Evolutionary conservation across 1,140 invertebrate species (phyloP).

Genomic region (Papilio glaucus): DNA sequence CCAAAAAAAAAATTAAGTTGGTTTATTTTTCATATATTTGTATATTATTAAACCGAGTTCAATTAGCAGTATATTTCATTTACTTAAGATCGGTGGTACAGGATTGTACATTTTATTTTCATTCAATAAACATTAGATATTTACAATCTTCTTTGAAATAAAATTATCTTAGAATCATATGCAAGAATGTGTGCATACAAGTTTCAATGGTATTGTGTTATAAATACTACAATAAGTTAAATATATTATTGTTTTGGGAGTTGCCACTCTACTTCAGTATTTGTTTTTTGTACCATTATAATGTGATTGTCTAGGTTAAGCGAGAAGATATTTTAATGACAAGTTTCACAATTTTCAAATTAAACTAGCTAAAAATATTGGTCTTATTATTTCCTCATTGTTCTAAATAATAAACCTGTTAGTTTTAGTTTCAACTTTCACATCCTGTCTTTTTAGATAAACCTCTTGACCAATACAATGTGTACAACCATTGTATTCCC

Average conservation of each 20-base stretch:
- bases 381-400: slow-evolving; percentile 50
- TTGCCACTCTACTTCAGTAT: slow-evolving; percentile 54
- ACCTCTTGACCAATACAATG: too few species aligned
- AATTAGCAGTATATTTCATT: background rate
- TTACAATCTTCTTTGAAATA: background rate
- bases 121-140: background rate
- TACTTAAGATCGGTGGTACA: background rate
- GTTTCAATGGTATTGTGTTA: background rate
- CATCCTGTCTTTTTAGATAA: too few species aligned
- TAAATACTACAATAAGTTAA: background rate
- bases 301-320: slow-evolving; percentile 79
- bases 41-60: background rate
- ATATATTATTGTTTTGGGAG: background rate
- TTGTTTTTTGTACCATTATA: slow-evolving; percentile 68
- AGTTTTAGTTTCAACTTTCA: too few species aligned
- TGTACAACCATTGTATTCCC: too few species aligned
- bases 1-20: background rate
- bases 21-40: background rate
- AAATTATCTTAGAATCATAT: background rate
- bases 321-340: slow-evolving; percentile 78
- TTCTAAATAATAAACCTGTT: background rate
- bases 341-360: slow-evolving; percentile 67
- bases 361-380: slow-evolving; percentile 70
- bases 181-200: background rate
- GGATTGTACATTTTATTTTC: slow-evolving; percentile 14